These are phyloP conservation scores for Leucania comma DNA, from an alignment of 2,888 invertebrate species.

Conservation along the genomic window DNA sequence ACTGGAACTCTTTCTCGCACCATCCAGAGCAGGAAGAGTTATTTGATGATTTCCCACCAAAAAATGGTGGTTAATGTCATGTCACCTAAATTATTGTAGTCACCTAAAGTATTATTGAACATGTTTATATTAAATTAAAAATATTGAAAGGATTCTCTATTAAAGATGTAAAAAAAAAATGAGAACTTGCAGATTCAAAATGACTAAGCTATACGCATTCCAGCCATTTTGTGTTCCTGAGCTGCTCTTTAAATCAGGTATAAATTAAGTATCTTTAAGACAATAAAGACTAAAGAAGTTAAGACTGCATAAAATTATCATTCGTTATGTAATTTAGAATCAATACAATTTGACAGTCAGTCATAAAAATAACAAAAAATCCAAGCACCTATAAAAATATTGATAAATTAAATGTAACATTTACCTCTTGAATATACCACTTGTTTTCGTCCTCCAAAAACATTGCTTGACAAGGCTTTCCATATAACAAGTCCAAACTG, in stretches of 20 bases:
- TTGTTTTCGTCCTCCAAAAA: slow-evolving; percentile 68
- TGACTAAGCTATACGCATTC: neutral
- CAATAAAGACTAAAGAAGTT: neutral
- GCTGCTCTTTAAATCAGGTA: too few species aligned
- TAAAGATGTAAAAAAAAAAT: too few species aligned
- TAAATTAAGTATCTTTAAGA: neutral
- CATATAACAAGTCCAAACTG: slow-evolving; percentile 69
- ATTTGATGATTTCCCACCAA: too few species aligned
- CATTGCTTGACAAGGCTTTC: slow-evolving; percentile 67
- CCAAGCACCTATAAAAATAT: neutral
- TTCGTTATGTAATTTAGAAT: neutral
- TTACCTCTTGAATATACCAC: slow-evolving; percentile 82
- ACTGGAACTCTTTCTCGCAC: too few species aligned
- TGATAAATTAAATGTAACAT: slow-evolving; percentile 11
- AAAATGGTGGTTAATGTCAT: too few species aligned
- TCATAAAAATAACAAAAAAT: neutral
- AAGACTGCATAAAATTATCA: neutral
- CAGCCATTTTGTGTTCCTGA: too few species aligned
- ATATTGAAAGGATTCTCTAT: neutral
- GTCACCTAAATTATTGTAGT: neutral
- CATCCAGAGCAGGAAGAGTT: too few species aligned
- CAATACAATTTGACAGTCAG: neutral
- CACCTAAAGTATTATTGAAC: neutral
- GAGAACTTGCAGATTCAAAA: too few species aligned
- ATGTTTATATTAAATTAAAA: neutral